Conservation (phyloP, 2,888 invertebrate genomes). For the Cheilosia grossa region DNA sequence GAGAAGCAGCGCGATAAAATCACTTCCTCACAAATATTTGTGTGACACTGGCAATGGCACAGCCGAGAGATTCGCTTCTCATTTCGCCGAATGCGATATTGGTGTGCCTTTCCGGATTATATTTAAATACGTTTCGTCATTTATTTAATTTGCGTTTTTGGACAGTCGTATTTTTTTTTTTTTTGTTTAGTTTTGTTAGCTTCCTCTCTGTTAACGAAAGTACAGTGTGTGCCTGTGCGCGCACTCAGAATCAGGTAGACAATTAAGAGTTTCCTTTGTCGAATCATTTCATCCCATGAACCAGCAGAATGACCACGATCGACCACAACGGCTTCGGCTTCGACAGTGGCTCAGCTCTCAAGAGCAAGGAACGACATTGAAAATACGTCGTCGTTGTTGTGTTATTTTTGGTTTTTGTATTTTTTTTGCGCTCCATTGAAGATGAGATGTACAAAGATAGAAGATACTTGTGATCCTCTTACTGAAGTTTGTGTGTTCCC, state of each 20-base stretch:
- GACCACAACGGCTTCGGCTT: not conserved
- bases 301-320: slow-evolving; percentile 33
- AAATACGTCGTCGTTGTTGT: slow-evolving; percentile 18
- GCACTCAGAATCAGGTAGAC: slow-evolving; percentile 53
- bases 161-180: not conserved
- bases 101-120: slow-evolving; percentile 36
- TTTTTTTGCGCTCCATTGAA: slow-evolving; percentile 1
- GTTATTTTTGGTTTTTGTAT: not conserved
- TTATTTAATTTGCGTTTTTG: slow-evolving; percentile 59
- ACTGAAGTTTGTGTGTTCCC: slow-evolving; percentile 34
- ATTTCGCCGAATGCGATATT: slow-evolving; percentile 25
- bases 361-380: slow-evolving; percentile 70
- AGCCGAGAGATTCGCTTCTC: not conserved
- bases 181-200: not conserved
- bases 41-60: slow-evolving; percentile 20
- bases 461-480: slow-evolving; percentile 20
- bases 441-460: slow-evolving; percentile 3
- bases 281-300: slow-evolving; percentile 60
- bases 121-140: slow-evolving; percentile 52
- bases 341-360: slow-evolving; percentile 3
- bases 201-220: slow-evolving; percentile 31
- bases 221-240: slow-evolving; percentile 9
- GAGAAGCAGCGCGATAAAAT: slow-evolving; percentile 40
- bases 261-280: slow-evolving; percentile 70
- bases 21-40: slow-evolving; percentile 54